phyloP scores from a whole-genome alignment of 2,113 vertebrate genomes.

The Castor canadensis region DNA sequence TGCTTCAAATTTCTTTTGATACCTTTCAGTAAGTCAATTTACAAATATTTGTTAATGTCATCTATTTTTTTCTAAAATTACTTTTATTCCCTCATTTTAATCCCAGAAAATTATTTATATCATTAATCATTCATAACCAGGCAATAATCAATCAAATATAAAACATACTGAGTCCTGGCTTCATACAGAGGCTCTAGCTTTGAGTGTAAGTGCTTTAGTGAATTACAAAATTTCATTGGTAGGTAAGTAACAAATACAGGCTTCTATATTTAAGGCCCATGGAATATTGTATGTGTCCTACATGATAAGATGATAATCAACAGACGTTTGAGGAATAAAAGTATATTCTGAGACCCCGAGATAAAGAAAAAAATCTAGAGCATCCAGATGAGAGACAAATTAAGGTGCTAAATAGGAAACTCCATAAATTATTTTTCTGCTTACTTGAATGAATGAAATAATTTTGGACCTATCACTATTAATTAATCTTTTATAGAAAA shows the following conservation, averaged over 20 bases:
- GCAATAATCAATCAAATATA: neutral
- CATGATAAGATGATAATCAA: neutral
- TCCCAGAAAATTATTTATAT: neutral
- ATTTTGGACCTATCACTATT: neutral
- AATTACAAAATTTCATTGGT: neutral
- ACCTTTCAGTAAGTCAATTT: neutral
- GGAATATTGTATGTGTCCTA: neutral
- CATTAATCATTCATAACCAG: neutral
- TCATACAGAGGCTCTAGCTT: neutral
- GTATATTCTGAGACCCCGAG: neutral
- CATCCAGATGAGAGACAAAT: neutral
- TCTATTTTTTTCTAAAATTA: constrained; percentile 20
- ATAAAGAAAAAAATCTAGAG: neutral
- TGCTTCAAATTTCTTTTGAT: neutral
- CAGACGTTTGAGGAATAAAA: neutral
- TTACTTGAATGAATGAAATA: neutral
- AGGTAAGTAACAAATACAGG: neutral
- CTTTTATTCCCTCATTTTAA: neutral
- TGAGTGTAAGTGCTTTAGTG: neutral
- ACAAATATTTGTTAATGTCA: neutral
- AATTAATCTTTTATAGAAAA: constrained; percentile 18
- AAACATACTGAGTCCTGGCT: neutral
- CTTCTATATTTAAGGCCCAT: neutral
- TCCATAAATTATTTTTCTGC: neutral
- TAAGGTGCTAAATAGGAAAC: neutral